Evolutionary conservation across 2,113 vertebrate species (phyloP).

Genomic region (Polypterus senegalus): DNA sequence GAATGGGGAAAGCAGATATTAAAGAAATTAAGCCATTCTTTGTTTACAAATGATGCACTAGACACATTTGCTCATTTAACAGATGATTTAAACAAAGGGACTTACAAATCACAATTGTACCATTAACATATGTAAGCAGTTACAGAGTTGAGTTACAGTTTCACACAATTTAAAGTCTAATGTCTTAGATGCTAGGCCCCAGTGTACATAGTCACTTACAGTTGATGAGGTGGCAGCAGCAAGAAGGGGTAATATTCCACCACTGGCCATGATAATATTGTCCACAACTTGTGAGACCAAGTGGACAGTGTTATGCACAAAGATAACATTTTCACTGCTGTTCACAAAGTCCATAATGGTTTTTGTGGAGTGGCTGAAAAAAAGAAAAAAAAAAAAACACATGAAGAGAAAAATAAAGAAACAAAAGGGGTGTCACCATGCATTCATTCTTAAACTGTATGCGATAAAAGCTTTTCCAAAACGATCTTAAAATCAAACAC

Average conservation of each 20-base stretch:
- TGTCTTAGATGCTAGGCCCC: no score
- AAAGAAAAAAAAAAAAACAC: background rate
- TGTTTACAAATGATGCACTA: no score
- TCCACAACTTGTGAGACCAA: constrained; percentile 95
- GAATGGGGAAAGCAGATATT: no score
- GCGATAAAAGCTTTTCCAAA: no score
- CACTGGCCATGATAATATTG: constrained; percentile 96
- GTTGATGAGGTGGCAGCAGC: constrained; percentile 90
- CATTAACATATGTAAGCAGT: no score
- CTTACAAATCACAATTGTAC: no score
- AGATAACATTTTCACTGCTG: constrained; percentile 89
- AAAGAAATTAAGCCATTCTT: no score
- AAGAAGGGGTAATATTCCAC: constrained; percentile 89
- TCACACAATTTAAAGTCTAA: no score
- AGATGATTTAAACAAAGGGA: no score
- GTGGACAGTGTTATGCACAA: constrained; percentile 96
- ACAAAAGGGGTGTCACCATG: background rate
- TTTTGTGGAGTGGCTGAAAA: constrained; percentile 84
- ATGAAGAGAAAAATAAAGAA: background rate
- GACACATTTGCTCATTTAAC: no score
- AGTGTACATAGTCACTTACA: constrained; percentile 48
- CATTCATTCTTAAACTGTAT: background rate
- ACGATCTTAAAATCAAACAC: no score
- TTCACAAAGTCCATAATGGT: constrained; percentile 96
- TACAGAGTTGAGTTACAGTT: no score